A percentile compares a stretch with the other conserved stretches of the same genome.
phyloP scores from a whole-genome alignment of 2,888 invertebrate species.

The Bruchidius siliquastri region DNA sequence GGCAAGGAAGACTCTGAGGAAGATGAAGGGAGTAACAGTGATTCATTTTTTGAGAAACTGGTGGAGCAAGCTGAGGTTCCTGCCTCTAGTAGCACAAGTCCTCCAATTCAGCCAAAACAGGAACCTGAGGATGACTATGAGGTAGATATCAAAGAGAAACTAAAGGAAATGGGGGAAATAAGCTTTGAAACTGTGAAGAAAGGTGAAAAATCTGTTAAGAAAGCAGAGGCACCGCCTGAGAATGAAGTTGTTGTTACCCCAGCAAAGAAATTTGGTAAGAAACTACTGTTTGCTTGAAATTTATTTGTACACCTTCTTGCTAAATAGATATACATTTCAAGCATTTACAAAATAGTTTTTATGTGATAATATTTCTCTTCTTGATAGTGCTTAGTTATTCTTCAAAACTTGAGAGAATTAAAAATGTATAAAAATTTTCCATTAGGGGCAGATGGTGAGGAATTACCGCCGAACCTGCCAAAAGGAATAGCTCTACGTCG shows the following conservation, averaged over 20 bases:
- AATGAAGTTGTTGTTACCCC: constrained; percentile 78
- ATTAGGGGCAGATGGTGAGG: constrained; percentile 31
- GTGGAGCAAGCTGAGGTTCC: constrained; percentile 34
- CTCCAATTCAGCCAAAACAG: constrained; percentile 14
- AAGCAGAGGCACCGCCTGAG: constrained; percentile 54
- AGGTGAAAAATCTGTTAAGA: constrained; percentile 42
- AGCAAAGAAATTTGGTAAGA: constrained; percentile 39
- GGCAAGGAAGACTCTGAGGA: constrained; percentile 29
- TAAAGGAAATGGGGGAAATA: constrained; percentile 58
- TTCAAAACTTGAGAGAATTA: background rate
- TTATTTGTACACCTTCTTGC: too few relatives aligned
- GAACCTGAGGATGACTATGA: constrained; percentile 46
- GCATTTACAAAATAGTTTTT: too few relatives aligned
- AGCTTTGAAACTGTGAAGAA: constrained; percentile 48
- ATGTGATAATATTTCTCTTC: too few relatives aligned
- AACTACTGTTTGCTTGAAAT: background rate
- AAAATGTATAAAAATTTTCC: background rate
- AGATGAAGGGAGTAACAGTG: constrained; percentile 42
- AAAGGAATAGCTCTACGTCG: constrained; percentile 63
- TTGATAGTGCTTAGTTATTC: background rate
- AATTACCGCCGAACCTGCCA: constrained; percentile 27
- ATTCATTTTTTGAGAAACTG: constrained; percentile 41
- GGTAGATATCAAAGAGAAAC: constrained; percentile 58
- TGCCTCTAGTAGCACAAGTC: constrained; percentile 13
- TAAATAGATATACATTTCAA: too few relatives aligned